Evolutionary conservation across 2,888 invertebrate genomes (phyloP).

Genomic region (Leptopterna dolabrata): DNA sequence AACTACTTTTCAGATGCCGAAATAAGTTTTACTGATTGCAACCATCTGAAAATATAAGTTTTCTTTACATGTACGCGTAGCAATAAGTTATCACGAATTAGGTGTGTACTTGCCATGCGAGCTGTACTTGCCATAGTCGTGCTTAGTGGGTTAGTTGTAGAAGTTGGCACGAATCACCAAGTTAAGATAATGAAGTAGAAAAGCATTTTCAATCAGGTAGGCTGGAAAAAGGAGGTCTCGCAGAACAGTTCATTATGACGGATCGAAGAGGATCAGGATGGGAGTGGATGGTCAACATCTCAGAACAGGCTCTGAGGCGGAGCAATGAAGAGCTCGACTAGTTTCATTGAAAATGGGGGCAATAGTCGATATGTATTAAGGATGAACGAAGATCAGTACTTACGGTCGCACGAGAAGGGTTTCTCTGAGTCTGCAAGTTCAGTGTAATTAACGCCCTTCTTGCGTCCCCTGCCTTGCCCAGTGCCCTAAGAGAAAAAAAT

Average conservation of each 20-base stretch:
- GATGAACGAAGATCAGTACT: slow-evolving; percentile 68
- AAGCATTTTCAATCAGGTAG: slow-evolving; percentile 10
- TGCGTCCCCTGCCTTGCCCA: slow-evolving; percentile 68
- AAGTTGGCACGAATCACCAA: slow-evolving; percentile 24
- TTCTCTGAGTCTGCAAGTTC: slow-evolving; percentile 78
- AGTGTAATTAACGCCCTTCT: slow-evolving; percentile 62
- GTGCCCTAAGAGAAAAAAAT: slow-evolving; percentile 56
- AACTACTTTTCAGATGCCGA: too few species aligned
- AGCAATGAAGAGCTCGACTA: neutral
- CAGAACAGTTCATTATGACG: neutral
- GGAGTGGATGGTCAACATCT: neutral
- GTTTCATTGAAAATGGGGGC: neutral
- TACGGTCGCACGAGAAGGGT: slow-evolving; percentile 92
- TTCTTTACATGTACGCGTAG: neutral
- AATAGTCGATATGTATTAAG: neutral
- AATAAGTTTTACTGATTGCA: too few species aligned
- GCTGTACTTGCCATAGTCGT: slow-evolving; percentile 26
- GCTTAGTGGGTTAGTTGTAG: slow-evolving; percentile 44
- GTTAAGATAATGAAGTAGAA: slow-evolving; percentile 11
- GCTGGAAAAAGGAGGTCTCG: neutral
- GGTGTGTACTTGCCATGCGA: slow-evolving; percentile 41
- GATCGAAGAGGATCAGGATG: neutral
- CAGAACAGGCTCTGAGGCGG: neutral
- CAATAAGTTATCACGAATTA: slow-evolving; percentile 6
- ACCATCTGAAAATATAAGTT: neutral